These are phyloP conservation scores for Hapalemur alaotrensis DNA, from an alignment of 2,797 vertebrate genomes.

Conservation along the genomic window DNA sequence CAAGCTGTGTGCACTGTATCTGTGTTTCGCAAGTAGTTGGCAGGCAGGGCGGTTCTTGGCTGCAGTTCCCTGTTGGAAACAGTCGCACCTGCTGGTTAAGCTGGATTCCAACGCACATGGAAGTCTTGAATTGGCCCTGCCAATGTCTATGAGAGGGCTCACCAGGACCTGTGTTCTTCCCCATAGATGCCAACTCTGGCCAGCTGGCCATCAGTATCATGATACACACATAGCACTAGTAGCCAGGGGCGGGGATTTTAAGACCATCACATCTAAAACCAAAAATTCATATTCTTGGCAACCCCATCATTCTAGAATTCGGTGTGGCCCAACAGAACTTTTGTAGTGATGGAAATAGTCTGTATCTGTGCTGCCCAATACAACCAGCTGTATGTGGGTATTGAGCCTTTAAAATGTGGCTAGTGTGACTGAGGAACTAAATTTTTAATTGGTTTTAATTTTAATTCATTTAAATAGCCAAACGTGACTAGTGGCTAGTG, in stretches of 20 bases:
- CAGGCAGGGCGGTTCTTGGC: not conserved
- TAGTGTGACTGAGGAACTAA: not conserved
- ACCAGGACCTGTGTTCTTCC: not conserved
- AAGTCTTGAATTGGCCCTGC: not conserved
- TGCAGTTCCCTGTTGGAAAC: not conserved
- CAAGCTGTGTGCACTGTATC: not conserved
- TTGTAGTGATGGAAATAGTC: not conserved
- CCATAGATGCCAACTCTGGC: not conserved
- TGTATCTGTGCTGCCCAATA: not conserved
- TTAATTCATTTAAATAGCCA: not conserved
- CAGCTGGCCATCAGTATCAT: not conserved
- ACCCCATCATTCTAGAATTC: not conserved
- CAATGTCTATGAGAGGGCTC: not conserved
- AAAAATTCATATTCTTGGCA: not conserved
- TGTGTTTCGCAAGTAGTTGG: not conserved
- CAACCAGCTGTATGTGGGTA: not conserved
- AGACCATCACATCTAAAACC: not conserved
- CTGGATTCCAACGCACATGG: constrained; percentile 11
- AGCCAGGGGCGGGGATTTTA: not conserved
- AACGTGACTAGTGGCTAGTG: not conserved
- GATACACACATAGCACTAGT: not conserved
- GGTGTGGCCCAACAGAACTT: not conserved
- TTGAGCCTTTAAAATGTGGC: not conserved
- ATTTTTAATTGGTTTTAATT: not conserved
- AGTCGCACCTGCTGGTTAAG: constrained; percentile 9